A percentile compares a stretch with the other conserved stretches of the same genome.
phyloP scores from a whole-genome alignment of 2,797 vertebrate genomes.

The Hylomyscus alleni region DNA sequence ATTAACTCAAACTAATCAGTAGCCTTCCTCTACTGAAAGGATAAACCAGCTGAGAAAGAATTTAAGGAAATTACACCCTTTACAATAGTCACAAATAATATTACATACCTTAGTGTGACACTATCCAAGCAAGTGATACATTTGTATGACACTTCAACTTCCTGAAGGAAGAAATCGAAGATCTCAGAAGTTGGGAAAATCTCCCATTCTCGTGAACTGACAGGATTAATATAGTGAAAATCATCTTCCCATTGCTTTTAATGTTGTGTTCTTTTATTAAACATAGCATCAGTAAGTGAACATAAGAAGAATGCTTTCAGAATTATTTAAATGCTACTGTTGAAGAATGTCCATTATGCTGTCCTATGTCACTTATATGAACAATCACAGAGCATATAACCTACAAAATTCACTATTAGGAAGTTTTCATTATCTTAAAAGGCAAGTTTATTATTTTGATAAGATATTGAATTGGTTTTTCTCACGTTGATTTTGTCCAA shows the following conservation, averaged over 20 bases:
- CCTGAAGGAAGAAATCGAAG: too few species aligned
- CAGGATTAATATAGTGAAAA: too few species aligned
- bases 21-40: too few species aligned
- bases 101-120: too few species aligned
- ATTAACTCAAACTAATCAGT: too few species aligned
- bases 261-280: conserved; percentile 23
- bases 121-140: too few species aligned
- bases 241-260: conserved; percentile 9
- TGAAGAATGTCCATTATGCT: not conserved
- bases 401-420: not conserved
- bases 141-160: too few species aligned
- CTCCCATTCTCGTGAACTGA: too few species aligned
- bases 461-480: not conserved
- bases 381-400: not conserved
- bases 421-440: conserved; percentile 27
- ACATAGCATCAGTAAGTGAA: conserved; percentile 2
- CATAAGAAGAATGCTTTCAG: not conserved
- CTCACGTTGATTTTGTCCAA: not conserved
- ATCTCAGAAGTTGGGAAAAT: too few species aligned
- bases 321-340: not conserved
- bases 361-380: not conserved
- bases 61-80: too few species aligned
- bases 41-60: too few species aligned
- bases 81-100: too few species aligned
- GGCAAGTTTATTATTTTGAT: not conserved